Base-by-base conservation (phyloP, 2,888 invertebrate species). In the Ormyrus nitidulus region DNA sequence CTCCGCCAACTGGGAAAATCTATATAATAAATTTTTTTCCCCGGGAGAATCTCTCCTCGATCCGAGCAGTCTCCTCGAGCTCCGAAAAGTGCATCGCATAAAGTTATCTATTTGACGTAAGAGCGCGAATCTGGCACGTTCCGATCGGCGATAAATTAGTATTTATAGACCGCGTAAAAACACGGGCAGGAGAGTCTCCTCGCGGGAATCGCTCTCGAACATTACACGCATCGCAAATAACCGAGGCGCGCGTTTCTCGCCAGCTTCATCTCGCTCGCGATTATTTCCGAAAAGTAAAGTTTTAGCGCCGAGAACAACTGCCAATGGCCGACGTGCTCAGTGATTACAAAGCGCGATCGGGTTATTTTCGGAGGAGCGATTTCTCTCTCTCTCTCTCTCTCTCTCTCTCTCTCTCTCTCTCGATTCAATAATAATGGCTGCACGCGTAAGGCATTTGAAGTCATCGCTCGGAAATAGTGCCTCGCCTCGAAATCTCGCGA, bases 111-210 rank as follows among this genome's bases (percentile, higher is more conserved):
- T 82, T 84, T 86, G 86, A 86, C 85, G 86, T 78, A 86, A 86
- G 79, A 8, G 77, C 19, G 19, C 13, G 61, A 80, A 84, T 84
- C 84, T 88, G 86, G 86, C 86, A 86, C 80, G 70, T 72, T 80
- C 81, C 72, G 77, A 84, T 81, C 66, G 66, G 69, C 84, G 83
- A 86, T 88, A 85, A 86, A 86, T 87, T 84, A 84, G 80, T 88
- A 89, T 89, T 88, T 88, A 88, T 87, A 88, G 84, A 49, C 83
- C 77, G 70, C 79, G 8, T 7, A 66, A 56, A 81, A 34, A 56
- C 34, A 44, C 11, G 19, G 11, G 9, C n/a, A 46, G n/a, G 72
- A 71, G 64, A 44, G 49, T 44, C 49, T 64, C 10, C 19, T 8
- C 76, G 74, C 46, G 75, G 72, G 74, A 62, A n/a, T 68, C 34